A percentile compares a stretch with the other conserved stretches of the same genome.
These are phyloP conservation scores for Drosophila buzzatii DNA, from an alignment of 2,888 invertebrate species.

Conservation along the genomic window DNA sequence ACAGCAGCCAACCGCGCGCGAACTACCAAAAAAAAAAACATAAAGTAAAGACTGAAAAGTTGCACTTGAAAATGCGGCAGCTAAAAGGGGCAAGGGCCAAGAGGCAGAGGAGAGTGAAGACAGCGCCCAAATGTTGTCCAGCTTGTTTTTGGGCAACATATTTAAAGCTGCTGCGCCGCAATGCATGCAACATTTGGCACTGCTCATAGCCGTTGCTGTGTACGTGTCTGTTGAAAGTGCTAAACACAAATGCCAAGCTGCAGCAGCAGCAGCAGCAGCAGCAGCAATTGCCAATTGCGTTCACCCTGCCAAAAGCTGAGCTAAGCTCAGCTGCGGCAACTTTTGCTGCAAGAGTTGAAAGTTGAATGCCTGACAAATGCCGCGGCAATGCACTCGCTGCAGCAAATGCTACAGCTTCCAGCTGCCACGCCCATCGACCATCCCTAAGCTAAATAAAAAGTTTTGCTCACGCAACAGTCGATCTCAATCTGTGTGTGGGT, in stretches of 20 bases:
- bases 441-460: constrained; percentile 35
- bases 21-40: constrained; percentile 59
- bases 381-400: constrained; percentile 73
- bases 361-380: constrained; percentile 83
- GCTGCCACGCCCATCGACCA: constrained; percentile 1
- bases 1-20: constrained; percentile 53
- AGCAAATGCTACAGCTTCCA: constrained; percentile 1
- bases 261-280: constrained; percentile 16
- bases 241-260: constrained; percentile 19
- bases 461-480: constrained; percentile 72
- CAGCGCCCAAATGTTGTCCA: constrained; percentile 2
- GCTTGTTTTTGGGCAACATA: constrained; percentile 1
- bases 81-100: neutral
- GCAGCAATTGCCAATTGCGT: constrained; percentile 59
- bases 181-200: constrained; percentile 62
- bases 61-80: constrained; percentile 56
- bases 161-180: constrained; percentile 37
- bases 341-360: constrained; percentile 79
- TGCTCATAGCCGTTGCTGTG: constrained; percentile 18
- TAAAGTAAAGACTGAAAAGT: constrained; percentile 55
- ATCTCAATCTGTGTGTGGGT: constrained; percentile 34
- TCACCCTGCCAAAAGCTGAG: constrained; percentile 5
- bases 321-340: constrained; percentile 9
- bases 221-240: constrained; percentile 45
- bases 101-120: neutral